These are phyloP conservation scores for Andinoacara biseriatus DNA, from an alignment of 2,113 vertebrate species.

Conservation along the genomic window DNA sequence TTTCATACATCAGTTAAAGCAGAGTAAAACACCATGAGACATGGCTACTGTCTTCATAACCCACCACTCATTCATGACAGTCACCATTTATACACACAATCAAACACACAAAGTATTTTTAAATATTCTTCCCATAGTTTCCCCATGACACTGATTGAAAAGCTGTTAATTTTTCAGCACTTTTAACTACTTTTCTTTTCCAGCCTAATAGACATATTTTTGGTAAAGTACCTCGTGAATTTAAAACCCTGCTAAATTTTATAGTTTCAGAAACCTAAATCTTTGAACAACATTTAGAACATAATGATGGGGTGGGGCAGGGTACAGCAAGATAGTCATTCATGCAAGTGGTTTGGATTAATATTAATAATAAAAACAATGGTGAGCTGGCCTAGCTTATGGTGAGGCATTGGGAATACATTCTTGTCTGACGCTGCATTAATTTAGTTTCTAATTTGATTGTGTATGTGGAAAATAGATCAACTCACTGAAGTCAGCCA, in stretches of 20 bases:
- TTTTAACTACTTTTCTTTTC: background rate
- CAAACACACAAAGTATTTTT: background rate
- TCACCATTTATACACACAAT: background rate
- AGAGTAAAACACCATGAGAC: background rate
- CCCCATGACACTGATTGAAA: rapidly evolving
- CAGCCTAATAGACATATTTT: background rate
- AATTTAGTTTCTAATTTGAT: constrained; percentile 12
- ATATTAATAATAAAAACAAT: constrained; percentile 1
- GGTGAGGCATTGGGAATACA: background rate
- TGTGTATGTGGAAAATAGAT: constrained; percentile 27
- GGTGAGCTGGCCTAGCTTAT: background rate
- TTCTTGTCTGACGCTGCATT: background rate
- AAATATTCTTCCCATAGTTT: rapidly evolving
- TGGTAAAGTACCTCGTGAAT: background rate
- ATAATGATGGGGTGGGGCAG: background rate
- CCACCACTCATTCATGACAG: background rate
- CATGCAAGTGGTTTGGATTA: background rate
- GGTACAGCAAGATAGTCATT: background rate
- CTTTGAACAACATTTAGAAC: background rate
- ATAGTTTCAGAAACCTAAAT: background rate
- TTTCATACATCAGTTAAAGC: background rate
- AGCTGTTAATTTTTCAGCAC: background rate
- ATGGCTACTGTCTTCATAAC: background rate
- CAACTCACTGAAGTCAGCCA: background rate
- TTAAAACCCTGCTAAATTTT: background rate